Evolutionary conservation across 2,888 invertebrate genomes (phyloP).

Genomic region (Ornithoptera priamus): DNA sequence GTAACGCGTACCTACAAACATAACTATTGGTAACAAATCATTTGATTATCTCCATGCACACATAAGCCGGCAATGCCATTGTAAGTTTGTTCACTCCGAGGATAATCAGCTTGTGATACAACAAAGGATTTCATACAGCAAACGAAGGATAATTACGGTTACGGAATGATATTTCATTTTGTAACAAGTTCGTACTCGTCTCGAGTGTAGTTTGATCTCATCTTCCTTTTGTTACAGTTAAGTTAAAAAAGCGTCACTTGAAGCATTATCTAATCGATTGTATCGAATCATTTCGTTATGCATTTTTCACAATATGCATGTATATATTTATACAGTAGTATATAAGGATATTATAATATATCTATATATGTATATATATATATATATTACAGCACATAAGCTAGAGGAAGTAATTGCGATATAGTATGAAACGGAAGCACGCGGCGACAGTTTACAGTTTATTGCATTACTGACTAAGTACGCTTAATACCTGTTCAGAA

Average conservation of each 20-base stretch:
- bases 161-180: not conserved
- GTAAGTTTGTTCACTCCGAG: conserved; percentile 3
- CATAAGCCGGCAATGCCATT: conserved; percentile 1
- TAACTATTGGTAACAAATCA: no score
- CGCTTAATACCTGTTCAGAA: conserved; percentile 2
- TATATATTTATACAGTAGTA: no score
- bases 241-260: no score
- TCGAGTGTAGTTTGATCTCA: no score
- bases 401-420: not conserved
- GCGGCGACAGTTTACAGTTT: conserved; percentile 10
- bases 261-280: no score
- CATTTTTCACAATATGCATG: no score
- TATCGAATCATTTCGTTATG: no score
- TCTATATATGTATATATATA: not conserved
- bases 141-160: not conserved
- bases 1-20: not conserved
- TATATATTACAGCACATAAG: not conserved
- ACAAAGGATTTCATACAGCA: not conserved
- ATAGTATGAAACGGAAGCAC: not conserved
- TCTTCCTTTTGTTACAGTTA: no score
- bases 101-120: not conserved
- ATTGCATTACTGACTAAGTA: conserved; percentile 11
- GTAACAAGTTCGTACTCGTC: not conserved
- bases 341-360: no score
- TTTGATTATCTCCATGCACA: not conserved